phyloP scores from a whole-genome alignment of 2,113 vertebrate genomes.

The Cinclus cinclus region DNA sequence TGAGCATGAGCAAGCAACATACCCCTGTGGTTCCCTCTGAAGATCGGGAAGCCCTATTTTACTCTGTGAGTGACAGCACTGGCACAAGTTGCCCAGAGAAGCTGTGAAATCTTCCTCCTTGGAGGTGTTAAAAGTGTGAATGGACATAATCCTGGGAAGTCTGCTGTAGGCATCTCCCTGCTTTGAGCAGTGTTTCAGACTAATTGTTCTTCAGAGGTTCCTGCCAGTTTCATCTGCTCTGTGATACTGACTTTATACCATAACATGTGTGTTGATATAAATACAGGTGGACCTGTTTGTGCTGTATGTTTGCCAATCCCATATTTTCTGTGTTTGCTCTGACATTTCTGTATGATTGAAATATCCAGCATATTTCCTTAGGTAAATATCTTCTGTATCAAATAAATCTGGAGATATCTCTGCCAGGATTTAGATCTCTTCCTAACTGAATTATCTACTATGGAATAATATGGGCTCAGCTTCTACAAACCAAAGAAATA shows the following conservation, averaged over 20 bases:
- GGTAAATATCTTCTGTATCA: background rate
- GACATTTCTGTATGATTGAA: background rate
- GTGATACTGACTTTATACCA: background rate
- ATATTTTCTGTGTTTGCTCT: background rate
- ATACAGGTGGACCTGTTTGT: background rate
- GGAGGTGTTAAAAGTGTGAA: background rate
- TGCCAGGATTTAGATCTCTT: background rate
- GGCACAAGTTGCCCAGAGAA: background rate
- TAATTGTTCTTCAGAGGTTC: background rate
- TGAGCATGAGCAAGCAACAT: background rate
- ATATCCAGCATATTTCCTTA: background rate
- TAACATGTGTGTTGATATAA: background rate
- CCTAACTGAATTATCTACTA: background rate
- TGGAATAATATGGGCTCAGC: background rate
- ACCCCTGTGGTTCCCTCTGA: background rate
- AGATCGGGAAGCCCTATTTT: background rate
- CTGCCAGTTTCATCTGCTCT: background rate
- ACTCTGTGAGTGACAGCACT: background rate
- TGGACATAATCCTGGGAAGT: background rate
- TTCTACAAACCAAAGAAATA: background rate
- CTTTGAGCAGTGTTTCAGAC: background rate
- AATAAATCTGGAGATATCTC: background rate
- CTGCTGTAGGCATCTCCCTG: background rate
- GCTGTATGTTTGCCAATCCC: accelerated
- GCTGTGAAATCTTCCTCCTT: background rate